Conservation (phyloP, 2,888 invertebrate genomes). For the Euclidia mi region DNA sequence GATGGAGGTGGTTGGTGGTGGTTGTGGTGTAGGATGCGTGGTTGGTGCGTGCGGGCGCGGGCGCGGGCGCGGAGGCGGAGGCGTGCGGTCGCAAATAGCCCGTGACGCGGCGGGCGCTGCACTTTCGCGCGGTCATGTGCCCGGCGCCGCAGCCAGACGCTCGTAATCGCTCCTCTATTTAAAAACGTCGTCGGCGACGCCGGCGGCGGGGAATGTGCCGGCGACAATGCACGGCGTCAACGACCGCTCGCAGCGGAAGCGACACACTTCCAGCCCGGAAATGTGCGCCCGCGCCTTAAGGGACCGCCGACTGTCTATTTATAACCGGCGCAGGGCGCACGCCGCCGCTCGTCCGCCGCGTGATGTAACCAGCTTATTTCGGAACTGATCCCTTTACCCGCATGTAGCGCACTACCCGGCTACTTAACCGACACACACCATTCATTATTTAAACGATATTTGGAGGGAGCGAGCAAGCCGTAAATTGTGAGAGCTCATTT, state of each 20-base stretch:
- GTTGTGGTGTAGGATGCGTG: too few species aligned
- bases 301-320: slow-evolving; percentile 83
- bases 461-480: slow-evolving; percentile 10
- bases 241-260: slow-evolving; percentile 88
- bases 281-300: slow-evolving; percentile 87
- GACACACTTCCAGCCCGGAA: slow-evolving; percentile 90
- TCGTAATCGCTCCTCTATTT: slow-evolving; percentile 88
- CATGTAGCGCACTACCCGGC: slow-evolving; percentile 39
- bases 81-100: slow-evolving; percentile 81
- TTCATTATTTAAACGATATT: slow-evolving; percentile 9
- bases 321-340: slow-evolving; percentile 77
- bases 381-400: slow-evolving; percentile 64
- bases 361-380: slow-evolving; percentile 80
- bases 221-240: slow-evolving; percentile 87
- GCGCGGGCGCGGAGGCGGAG: slow-evolving; percentile 15
- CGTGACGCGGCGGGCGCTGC: slow-evolving; percentile 88
- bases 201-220: slow-evolving; percentile 84
- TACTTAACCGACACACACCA: too few species aligned
- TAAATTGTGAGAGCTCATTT: background rate
- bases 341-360: slow-evolving; percentile 66
- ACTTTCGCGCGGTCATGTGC: slow-evolving; percentile 88
- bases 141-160: slow-evolving; percentile 86
- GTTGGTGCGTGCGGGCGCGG: background rate
- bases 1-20: too few species aligned
- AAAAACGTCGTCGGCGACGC: slow-evolving; percentile 85